phyloP scores from a whole-genome alignment of 2,113 vertebrate genomes.

The Chinchilla lanigera region DNA sequence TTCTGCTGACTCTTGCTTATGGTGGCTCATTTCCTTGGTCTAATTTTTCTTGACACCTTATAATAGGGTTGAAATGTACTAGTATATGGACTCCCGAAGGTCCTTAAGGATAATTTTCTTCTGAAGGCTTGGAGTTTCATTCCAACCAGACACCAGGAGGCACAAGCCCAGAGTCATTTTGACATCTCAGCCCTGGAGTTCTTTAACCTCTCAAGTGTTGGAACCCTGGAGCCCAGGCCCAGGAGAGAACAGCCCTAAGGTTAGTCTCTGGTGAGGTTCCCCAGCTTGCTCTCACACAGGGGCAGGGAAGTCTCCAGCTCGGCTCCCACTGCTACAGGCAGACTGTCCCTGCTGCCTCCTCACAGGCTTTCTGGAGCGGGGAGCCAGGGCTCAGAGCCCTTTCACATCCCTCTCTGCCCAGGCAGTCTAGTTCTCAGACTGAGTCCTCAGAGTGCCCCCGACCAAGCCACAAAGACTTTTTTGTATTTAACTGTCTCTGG shows the following conservation, averaged over 20 bases:
- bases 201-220: background rate
- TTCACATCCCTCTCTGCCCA: background rate
- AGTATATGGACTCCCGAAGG: background rate
- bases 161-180: background rate
- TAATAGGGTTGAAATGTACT: background rate
- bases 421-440: background rate
- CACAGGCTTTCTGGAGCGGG: background rate
- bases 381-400: background rate
- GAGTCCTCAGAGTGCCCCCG: background rate
- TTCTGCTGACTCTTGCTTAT: background rate
- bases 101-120: background rate
- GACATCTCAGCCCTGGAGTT: background rate
- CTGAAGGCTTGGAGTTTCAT: conserved; percentile 18
- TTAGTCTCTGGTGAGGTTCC: background rate
- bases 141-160: background rate
- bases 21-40: background rate
- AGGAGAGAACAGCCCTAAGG: background rate
- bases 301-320: background rate
- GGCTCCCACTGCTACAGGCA: background rate
- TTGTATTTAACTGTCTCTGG: background rate
- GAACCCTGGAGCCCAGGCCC: background rate
- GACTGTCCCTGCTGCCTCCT: background rate
- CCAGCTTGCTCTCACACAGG: background rate
- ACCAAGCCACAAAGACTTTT: background rate
- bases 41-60: background rate